Evolutionary conservation across 2,113 vertebrate species (phyloP).

Genomic region (Dissostichus mawsoni): DNA sequence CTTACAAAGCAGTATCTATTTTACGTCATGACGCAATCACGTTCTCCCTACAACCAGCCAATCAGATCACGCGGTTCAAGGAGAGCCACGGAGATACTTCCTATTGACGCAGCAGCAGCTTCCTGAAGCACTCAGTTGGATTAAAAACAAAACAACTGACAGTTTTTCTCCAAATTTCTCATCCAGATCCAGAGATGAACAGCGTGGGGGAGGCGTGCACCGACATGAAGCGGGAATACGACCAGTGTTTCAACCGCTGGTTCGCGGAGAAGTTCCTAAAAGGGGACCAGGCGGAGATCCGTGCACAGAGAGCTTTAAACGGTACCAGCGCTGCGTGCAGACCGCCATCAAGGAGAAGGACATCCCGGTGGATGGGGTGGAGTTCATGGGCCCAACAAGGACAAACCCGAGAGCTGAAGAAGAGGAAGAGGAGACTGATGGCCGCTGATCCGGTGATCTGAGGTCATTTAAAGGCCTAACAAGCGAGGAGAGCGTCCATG

Average conservation of each 20-base stretch:
- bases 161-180: neutral
- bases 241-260: slow-evolving; percentile 99
- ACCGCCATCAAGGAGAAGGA: slow-evolving; percentile 98
- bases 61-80: neutral
- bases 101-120: neutral
- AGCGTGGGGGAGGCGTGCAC: slow-evolving; percentile 97
- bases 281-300: slow-evolving; percentile 92
- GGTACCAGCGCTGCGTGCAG: slow-evolving; percentile 95
- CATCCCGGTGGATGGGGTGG: slow-evolving; percentile 95
- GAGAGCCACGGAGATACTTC: neutral
- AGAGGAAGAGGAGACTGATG: neutral
- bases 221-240: slow-evolving; percentile 97
- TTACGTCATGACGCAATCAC: neutral
- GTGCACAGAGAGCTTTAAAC: slow-evolving; percentile 92
- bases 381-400: slow-evolving; percentile 95
- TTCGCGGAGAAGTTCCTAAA: slow-evolving; percentile 98
- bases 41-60: neutral
- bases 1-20: neutral
- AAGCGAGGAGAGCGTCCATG: neutral
- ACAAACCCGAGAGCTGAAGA: slow-evolving; percentile 87
- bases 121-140: too few species aligned
- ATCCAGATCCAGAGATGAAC: slow-evolving; percentile 86
- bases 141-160: too few species aligned
- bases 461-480: neutral
- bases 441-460: too few species aligned